These are phyloP conservation scores for Bombycilla garrulus DNA, from an alignment of 2,113 vertebrate species.

Conservation along the genomic window DNA sequence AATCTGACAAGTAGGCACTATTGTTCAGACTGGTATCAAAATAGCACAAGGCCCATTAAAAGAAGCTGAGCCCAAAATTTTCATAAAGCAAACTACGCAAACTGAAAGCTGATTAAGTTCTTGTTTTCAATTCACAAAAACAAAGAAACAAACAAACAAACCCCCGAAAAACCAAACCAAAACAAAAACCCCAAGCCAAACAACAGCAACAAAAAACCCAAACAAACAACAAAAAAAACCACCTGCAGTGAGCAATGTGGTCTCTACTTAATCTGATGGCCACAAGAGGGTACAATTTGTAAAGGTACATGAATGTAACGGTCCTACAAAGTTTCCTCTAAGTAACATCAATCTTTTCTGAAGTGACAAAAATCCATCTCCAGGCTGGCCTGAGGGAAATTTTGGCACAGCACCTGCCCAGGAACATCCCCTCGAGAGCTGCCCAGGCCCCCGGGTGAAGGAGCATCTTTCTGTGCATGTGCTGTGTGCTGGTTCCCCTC, in stretches of 20 bases:
- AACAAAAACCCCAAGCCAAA: not conserved
- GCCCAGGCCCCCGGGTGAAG: rapidly evolving
- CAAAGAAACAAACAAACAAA: not conserved
- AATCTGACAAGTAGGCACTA: not conserved
- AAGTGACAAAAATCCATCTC: not conserved
- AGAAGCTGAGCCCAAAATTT: not conserved
- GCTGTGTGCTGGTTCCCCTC: not conserved
- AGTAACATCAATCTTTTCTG: not conserved
- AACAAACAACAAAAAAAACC: not conserved
- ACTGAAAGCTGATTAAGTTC: not conserved
- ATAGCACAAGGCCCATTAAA: not conserved
- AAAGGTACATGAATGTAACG: not conserved
- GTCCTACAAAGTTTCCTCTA: not conserved
- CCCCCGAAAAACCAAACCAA: not conserved
- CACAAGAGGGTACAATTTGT: constrained; percentile 38
- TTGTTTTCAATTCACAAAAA: not conserved
- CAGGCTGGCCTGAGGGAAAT: not conserved
- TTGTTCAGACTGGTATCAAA: not conserved
- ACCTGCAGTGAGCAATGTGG: not conserved
- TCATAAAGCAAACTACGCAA: not conserved
- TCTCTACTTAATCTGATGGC: not conserved
- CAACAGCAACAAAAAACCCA: too few species aligned
- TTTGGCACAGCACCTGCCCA: not conserved
- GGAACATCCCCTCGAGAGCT: rapidly evolving
- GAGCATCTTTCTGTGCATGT: rapidly evolving